phyloP scores from a whole-genome alignment of 2,888 invertebrate species.

The Lottia scabra region DNA sequence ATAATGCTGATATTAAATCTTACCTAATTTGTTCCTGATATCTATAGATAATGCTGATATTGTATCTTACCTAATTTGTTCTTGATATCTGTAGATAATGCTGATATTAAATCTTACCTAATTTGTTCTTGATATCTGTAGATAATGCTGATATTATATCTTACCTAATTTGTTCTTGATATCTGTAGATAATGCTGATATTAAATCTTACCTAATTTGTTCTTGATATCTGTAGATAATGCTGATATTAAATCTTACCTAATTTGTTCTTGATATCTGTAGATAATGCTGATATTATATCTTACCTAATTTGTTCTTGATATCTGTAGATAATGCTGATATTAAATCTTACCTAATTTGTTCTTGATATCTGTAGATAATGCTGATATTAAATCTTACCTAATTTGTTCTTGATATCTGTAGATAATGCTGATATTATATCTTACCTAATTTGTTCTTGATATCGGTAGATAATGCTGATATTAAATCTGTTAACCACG shows the following conservation, averaged over 20 bases:
- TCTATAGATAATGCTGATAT: conserved; percentile 38
- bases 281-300: conserved; percentile 36
- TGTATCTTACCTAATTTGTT: conserved; percentile 39
- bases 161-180: conserved; percentile 41
- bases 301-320: conserved; percentile 41
- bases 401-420: conserved; percentile 42
- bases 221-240: conserved; percentile 38
- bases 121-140: conserved; percentile 41
- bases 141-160: conserved; percentile 36
- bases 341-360: conserved; percentile 38
- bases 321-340: conserved; percentile 35
- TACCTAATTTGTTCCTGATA: conserved; percentile 41
- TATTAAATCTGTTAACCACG: conserved; percentile 40
- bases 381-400: conserved; percentile 34
- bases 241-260: conserved; percentile 35
- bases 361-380: conserved; percentile 40
- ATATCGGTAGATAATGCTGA: conserved; percentile 37
- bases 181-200: conserved; percentile 37
- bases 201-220: conserved; percentile 38
- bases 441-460: conserved; percentile 45
- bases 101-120: conserved; percentile 34
- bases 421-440: conserved; percentile 28
- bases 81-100: conserved; percentile 38
- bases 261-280: conserved; percentile 42
- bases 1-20: conserved; percentile 36